Conservation (phyloP, 2,797 vertebrate species). For the Enteromius mattozi region DNA sequence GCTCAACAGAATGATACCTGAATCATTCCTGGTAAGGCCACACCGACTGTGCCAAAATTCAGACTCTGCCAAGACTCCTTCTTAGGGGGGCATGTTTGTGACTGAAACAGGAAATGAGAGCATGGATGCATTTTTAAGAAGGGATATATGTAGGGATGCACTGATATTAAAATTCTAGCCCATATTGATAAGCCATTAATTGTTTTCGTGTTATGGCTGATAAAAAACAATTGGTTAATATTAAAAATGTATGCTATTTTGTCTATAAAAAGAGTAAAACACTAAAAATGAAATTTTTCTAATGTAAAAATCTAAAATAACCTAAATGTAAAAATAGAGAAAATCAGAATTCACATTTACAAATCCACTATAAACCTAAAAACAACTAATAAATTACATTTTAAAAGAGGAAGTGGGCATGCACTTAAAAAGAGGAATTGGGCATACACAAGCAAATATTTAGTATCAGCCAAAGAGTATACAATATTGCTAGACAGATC, state of each 20-base stretch:
- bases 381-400: neutral
- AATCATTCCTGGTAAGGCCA: slow-evolving; percentile 37
- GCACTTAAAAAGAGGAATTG: too few species aligned
- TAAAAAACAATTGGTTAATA: neutral
- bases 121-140: slow-evolving; percentile 2
- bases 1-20: slow-evolving; percentile 11
- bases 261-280: neutral
- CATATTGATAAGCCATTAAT: neutral
- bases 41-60: slow-evolving; percentile 48
- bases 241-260: neutral
- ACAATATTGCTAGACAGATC: neutral
- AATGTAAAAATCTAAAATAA: too few species aligned
- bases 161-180: neutral
- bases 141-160: slow-evolving; percentile 12
- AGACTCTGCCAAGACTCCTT: slow-evolving; percentile 31
- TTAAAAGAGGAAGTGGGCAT: too few species aligned
- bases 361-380: neutral
- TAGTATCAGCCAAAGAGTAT: neutral
- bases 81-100: slow-evolving; percentile 30
- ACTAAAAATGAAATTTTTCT: neutral
- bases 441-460: neutral
- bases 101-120: slow-evolving; percentile 29
- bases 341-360: neutral
- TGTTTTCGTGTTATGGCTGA: neutral
- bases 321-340: too few species aligned